These are phyloP conservation scores for Morpho deidamia DNA, from an alignment of 2,888 invertebrate genomes.

Conservation along the genomic window DNA sequence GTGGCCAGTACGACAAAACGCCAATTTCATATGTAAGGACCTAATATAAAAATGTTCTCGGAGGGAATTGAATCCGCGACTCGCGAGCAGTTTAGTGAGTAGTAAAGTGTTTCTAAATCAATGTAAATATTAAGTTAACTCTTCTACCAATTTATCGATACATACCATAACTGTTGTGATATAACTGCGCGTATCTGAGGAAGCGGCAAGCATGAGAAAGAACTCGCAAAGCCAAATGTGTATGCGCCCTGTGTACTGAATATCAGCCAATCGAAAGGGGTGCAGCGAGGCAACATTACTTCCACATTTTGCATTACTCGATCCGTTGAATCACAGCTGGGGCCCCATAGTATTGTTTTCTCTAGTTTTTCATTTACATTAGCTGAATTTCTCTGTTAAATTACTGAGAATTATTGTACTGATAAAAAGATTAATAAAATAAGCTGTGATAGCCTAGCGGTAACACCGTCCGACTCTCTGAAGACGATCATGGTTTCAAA, in stretches of 20 bases:
- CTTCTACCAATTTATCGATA: neutral
- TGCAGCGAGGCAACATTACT: slow-evolving; percentile 30
- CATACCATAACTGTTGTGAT: slow-evolving; percentile 35
- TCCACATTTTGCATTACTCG: slow-evolving; percentile 31
- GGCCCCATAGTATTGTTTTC: slow-evolving; percentile 38
- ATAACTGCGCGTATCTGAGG: slow-evolving; percentile 35
- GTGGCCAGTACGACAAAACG: too few relatives aligned
- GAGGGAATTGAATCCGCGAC: too few relatives aligned
- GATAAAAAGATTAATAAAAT: too few relatives aligned
- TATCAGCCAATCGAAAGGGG: slow-evolving; percentile 36
- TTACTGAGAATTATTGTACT: too few relatives aligned
- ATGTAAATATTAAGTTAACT: neutral
- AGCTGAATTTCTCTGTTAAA: slow-evolving; percentile 19
- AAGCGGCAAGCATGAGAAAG: slow-evolving; percentile 33
- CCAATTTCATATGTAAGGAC: too few relatives aligned
- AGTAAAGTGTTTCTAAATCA: too few relatives aligned
- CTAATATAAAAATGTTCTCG: too few relatives aligned
- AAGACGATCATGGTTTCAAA: too few relatives aligned
- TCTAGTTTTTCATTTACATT: slow-evolving; percentile 23
- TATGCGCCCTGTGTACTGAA: slow-evolving; percentile 36
- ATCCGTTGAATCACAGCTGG: slow-evolving; percentile 37
- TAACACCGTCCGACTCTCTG: too few relatives aligned
- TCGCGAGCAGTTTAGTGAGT: too few relatives aligned
- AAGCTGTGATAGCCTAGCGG: too few relatives aligned
- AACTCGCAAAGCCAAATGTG: slow-evolving; percentile 28